Base-by-base conservation (phyloP, 2,888 invertebrate species). In the Sceliomorpha sp. region DNA sequence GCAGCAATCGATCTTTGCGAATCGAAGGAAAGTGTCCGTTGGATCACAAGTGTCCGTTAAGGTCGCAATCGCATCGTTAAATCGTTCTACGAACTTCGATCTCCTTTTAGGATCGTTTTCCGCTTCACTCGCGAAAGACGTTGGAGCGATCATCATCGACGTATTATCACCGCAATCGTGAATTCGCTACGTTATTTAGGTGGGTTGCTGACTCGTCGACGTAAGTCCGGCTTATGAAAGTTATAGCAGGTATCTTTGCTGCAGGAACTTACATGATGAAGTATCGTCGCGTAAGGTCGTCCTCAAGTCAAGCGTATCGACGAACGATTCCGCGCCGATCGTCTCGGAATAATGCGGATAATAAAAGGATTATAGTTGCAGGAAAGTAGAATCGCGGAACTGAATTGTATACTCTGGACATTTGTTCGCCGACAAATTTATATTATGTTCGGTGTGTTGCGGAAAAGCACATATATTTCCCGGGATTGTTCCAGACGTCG, bases 341-440 rank as follows among this genome's bases (percentile, higher is more conserved):
- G 75, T 77, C 77, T 81, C 79, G 82, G 81, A 84, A 84, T 85
- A 83, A 83, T 80, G 76, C 77, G 74, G 79, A 81, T 83, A 80
- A 82, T 83, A 83, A 85, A 84, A 84, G 82, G 81, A 85, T 84
- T 83, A 85, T 83, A 78, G 82, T 79, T 75, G 79, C 78, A 79
- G 76, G 63, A 75, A 70, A 51, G 72, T 55, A 68, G 44, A 67
- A 72, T 72, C 73, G 70, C 73, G 73, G 64, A 73, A 72, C 63
- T 67, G 75, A 70, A 74, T 75, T 70, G 74, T 63, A 45, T 44
- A 17, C 64, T 34, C 6, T n/a, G 7, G 48, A 59, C 29, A 45
- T 51, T 53, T 9, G 47, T 45, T 68, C 56, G 50, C 71, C 74
- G 74, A 80, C 79, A 80, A 80, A 81, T 80, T 80, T 81, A 80